Percentiles rank a stretch among this genome's conserved stretches.
These are phyloP conservation scores for Canis aureus DNA, from an alignment of 2,113 vertebrate genomes.

Conservation along the genomic window DNA sequence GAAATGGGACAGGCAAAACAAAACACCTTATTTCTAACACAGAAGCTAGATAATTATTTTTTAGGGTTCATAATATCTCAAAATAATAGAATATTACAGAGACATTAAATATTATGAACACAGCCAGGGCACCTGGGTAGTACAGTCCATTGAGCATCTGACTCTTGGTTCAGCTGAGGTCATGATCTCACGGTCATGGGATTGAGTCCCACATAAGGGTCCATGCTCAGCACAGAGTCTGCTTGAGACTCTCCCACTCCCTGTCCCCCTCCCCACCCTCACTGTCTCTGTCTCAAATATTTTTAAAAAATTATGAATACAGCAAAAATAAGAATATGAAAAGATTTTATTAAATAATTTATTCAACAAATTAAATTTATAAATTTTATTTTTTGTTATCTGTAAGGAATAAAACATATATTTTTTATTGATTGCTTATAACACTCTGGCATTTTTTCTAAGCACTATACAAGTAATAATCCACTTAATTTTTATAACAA, in stretches of 20 bases:
- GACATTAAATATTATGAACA: conserved; percentile 25
- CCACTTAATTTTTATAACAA: conserved; percentile 19
- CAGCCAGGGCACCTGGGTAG: not conserved
- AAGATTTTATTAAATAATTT: not conserved
- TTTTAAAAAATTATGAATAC: not conserved
- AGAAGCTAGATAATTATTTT: not conserved
- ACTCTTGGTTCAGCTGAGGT: not conserved
- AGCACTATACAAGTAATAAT: not conserved
- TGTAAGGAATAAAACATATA: conserved; percentile 36
- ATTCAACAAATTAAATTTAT: conserved; percentile 1
- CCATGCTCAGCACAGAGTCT: not conserved
- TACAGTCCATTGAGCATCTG: not conserved
- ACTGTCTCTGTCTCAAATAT: not conserved
- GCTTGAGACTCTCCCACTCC: not conserved
- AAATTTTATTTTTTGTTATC: not conserved
- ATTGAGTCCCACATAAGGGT: not conserved
- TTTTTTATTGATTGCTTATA: not conserved
- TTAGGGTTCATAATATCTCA: not conserved
- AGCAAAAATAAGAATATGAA: conserved; percentile 16
- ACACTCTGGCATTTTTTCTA: not conserved
- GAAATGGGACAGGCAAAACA: not conserved
- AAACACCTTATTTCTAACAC: conserved; percentile 8
- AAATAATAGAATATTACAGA: not conserved
- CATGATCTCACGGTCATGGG: not conserved
- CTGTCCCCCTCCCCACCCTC: not conserved